A percentile compares a stretch with the other conserved stretches of the same genome.
Evolutionary conservation across 2,113 vertebrate genomes (phyloP).

Genomic region (Peromyscus californicus): DNA sequence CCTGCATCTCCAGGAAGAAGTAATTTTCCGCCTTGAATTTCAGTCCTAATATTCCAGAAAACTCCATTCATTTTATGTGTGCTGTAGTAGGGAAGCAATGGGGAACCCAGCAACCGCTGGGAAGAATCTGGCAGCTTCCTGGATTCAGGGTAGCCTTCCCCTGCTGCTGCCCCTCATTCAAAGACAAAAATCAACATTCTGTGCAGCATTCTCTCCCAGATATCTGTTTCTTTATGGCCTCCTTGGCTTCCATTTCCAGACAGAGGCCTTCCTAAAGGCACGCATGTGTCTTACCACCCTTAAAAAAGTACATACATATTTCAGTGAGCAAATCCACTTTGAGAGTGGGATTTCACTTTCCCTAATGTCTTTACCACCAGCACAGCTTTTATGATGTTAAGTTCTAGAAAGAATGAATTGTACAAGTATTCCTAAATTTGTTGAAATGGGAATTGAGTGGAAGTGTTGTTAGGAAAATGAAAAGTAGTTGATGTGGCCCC

Average conservation of each 20-base stretch:
- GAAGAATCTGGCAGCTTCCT: neutral
- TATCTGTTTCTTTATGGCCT: neutral
- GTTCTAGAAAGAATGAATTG: slow-evolving; percentile 21
- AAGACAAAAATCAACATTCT: neutral
- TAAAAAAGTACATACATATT: neutral
- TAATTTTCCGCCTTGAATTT: neutral
- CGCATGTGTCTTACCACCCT: neutral
- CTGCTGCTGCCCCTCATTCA: neutral
- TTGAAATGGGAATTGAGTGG: neutral
- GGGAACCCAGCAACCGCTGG: neutral
- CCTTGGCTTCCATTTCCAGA: neutral
- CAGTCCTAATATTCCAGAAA: neutral
- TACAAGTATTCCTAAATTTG: neutral
- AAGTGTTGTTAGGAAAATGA: neutral
- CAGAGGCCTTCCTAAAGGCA: neutral
- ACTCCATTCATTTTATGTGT: neutral
- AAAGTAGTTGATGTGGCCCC: neutral
- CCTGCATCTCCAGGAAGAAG: neutral
- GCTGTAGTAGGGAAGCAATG: neutral
- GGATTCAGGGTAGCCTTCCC: neutral
- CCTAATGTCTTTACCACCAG: neutral
- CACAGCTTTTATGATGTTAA: neutral
- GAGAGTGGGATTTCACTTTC: neutral
- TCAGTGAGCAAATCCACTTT: slow-evolving; percentile 9
- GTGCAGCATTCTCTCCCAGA: neutral